Conservation (phyloP, 2,888 invertebrate species). For the Tetragnatha montana region DNA sequence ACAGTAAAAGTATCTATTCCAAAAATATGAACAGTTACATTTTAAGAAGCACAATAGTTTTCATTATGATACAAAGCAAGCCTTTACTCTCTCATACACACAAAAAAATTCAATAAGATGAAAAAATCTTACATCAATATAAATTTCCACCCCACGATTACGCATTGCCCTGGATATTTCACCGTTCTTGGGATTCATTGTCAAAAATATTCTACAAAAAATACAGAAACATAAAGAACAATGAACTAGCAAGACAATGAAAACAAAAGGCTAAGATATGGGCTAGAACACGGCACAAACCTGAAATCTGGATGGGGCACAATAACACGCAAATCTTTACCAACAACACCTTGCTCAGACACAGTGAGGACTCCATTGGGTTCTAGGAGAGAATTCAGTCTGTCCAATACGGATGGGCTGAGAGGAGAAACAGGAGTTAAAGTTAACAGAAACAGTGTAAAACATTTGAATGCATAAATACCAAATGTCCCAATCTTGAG, state of each 20-base stretch:
- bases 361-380: constrained; percentile 91
- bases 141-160: constrained; percentile 96
- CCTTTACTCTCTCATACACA: too few species aligned
- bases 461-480: background rate
- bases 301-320: constrained; percentile 90
- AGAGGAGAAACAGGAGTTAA: constrained; percentile 46
- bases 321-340: constrained; percentile 84
- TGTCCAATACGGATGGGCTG: constrained; percentile 94
- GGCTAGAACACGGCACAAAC: constrained; percentile 73
- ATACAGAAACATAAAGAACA: constrained; percentile 6
- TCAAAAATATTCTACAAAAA: constrained; percentile 86
- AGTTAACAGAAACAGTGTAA: background rate
- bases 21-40: too few species aligned
- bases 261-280: background rate
- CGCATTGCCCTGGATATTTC: constrained; percentile 99
- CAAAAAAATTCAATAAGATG: background rate
- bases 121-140: constrained; percentile 75
- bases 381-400: constrained; percentile 96
- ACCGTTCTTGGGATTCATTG: constrained; percentile 95
- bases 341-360: constrained; percentile 90
- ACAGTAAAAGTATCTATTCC: too few species aligned
- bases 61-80: background rate
- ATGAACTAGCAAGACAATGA: background rate
- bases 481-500: too few species aligned
- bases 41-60: too few species aligned